Conservation (phyloP, 2,113 vertebrate genomes). For the Diphyllodes magnificus region DNA sequence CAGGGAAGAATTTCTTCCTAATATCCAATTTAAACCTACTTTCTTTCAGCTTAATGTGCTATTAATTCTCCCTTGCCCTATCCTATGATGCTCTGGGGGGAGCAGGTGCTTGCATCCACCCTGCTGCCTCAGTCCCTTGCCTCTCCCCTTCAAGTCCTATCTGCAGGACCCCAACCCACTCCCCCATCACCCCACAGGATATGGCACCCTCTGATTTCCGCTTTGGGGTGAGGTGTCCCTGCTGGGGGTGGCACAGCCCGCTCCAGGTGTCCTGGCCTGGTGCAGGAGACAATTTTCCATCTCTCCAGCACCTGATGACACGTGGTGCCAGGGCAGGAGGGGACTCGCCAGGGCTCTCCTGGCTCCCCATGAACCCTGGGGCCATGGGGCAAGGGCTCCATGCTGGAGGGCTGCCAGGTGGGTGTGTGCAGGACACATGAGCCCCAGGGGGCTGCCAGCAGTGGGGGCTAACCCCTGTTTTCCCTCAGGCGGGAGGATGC, state of each 20-base stretch:
- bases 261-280: not conserved
- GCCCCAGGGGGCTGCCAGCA: not conserved
- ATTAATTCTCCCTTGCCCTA: not conserved
- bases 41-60: not conserved
- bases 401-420: not conserved
- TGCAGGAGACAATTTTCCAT: fast-evolving
- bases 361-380: not conserved
- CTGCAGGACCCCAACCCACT: fast-evolving
- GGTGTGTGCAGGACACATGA: not conserved
- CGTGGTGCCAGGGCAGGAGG: fast-evolving
- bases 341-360: fast-evolving
- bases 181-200: not conserved
- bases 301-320: not conserved
- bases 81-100: not conserved
- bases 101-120: not conserved
- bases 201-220: not conserved
- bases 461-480: constrained; percentile 61
- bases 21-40: not conserved
- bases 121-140: not conserved
- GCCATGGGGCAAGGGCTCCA: not conserved
- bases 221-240: not conserved
- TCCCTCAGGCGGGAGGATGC: constrained; percentile 76
- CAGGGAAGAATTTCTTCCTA: not conserved
- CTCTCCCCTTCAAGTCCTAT: not conserved
- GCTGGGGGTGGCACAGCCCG: not conserved